Evolutionary conservation across 2,888 invertebrate genomes (phyloP).

Genomic region (Electrophaes corylata): DNA sequence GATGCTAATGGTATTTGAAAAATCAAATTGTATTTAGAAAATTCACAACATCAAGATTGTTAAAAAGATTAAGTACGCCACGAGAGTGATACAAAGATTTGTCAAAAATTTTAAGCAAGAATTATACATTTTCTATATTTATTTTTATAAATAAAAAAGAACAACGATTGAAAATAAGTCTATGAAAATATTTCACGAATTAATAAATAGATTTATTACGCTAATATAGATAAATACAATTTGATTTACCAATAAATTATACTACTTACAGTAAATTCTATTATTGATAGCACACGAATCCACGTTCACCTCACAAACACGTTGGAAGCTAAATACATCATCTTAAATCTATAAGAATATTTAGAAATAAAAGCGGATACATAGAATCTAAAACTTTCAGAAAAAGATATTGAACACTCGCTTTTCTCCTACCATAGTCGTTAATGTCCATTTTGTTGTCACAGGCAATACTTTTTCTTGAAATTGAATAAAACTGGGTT

Average conservation of each 20-base stretch:
- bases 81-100: constrained; percentile 24
- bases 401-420: constrained; percentile 37
- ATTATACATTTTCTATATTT: constrained; percentile 12
- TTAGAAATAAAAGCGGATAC: constrained; percentile 38
- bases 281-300: constrained; percentile 61
- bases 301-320: constrained; percentile 51
- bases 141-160: constrained; percentile 13
- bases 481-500: not conserved
- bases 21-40: constrained; percentile 51
- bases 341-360: constrained; percentile 43
- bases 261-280: constrained; percentile 37
- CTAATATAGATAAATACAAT: constrained; percentile 27
- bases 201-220: constrained; percentile 9
- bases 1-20: constrained; percentile 36
- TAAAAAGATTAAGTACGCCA: constrained; percentile 26
- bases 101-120: constrained; percentile 26
- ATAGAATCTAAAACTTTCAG: constrained; percentile 31
- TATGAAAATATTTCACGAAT: constrained; percentile 20
- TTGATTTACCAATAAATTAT: constrained; percentile 33
- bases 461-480: constrained; percentile 45
- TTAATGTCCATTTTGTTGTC: constrained; percentile 47
- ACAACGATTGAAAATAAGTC: constrained; percentile 14
- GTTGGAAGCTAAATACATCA: constrained; percentile 64
- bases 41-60: constrained; percentile 31
- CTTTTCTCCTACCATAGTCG: constrained; percentile 30